These are phyloP conservation scores for Archivesica marissinica DNA, from an alignment of 1,140 invertebrate species.

Conservation along the genomic window DNA sequence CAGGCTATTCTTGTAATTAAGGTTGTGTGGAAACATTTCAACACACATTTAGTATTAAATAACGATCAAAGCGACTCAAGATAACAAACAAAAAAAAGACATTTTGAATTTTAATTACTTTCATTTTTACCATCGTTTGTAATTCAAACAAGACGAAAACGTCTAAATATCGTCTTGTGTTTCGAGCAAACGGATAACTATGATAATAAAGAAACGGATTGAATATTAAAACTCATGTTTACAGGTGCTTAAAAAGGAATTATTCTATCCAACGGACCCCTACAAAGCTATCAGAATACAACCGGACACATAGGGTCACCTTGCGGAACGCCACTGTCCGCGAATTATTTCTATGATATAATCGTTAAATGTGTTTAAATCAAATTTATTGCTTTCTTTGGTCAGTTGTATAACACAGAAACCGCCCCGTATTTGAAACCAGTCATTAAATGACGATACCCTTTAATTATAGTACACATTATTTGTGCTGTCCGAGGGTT, in stretches of 20 bases:
- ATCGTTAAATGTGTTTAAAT: slow-evolving; percentile 49
- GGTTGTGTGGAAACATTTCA: no score
- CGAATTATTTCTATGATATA: slow-evolving; percentile 32
- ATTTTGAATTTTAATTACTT: slow-evolving; percentile 26
- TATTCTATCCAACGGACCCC: not conserved
- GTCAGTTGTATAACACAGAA: slow-evolving; percentile 42
- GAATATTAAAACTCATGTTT: slow-evolving; percentile 41
- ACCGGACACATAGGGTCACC: slow-evolving; percentile 36
- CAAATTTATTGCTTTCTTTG: slow-evolving; percentile 53
- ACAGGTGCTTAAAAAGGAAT: slow-evolving; percentile 2
- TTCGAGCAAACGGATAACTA: slow-evolving; percentile 2
- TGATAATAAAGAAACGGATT: slow-evolving; percentile 46
- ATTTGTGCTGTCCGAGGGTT: slow-evolving; percentile 22
- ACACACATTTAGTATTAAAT: no score
- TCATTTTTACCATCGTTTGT: not conserved
- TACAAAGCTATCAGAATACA: slow-evolving; percentile 56
- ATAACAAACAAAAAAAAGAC: not conserved
- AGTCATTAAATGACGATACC: slow-evolving; percentile 32
- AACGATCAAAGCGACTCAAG: not conserved
- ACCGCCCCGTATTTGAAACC: slow-evolving; percentile 45
- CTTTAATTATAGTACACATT: slow-evolving; percentile 48
- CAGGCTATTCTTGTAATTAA: no score
- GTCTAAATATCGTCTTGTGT: slow-evolving; percentile 16
- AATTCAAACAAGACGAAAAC: slow-evolving; percentile 8
- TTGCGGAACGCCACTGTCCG: not conserved